Evolutionary conservation across 2,888 invertebrate genomes (phyloP).

Genomic region (Disparrhopalites patrizii): DNA sequence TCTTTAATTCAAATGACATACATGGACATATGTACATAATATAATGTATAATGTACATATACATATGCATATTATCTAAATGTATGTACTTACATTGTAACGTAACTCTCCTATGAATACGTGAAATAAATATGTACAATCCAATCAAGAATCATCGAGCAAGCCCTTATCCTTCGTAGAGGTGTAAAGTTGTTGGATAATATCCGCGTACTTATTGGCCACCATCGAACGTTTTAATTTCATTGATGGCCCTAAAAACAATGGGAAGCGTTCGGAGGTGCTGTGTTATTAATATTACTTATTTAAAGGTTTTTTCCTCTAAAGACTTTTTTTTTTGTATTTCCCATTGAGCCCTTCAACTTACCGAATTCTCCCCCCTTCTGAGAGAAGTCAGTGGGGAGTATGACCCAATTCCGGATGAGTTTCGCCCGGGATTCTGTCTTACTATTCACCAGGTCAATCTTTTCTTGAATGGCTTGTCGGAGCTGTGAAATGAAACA

Average conservation of each 20-base stretch:
- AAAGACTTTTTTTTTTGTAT: not conserved
- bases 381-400: slow-evolving; percentile 80
- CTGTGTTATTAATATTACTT: not conserved
- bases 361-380: slow-evolving; percentile 79
- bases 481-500: slow-evolving; percentile 62
- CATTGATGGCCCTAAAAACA: not conserved
- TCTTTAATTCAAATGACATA: no score
- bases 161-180: no score
- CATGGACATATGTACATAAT: no score
- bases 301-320: not conserved
- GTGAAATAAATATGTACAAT: no score
- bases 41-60: no score
- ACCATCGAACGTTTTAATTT: not conserved
- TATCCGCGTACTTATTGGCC: not conserved
- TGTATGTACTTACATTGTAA: no score
- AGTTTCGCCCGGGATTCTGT: slow-evolving; percentile 82
- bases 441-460: slow-evolving; percentile 69
- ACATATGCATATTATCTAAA: no score
- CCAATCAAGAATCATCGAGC: no score
- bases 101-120: no score
- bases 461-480: slow-evolving; percentile 73
- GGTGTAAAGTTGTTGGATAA: no score
- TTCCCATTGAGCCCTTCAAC: not conserved
- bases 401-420: slow-evolving; percentile 80
- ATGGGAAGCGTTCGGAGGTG: not conserved